Conservation (phyloP, 1,140 invertebrate species). For the Diachasma alloeum region DNA sequence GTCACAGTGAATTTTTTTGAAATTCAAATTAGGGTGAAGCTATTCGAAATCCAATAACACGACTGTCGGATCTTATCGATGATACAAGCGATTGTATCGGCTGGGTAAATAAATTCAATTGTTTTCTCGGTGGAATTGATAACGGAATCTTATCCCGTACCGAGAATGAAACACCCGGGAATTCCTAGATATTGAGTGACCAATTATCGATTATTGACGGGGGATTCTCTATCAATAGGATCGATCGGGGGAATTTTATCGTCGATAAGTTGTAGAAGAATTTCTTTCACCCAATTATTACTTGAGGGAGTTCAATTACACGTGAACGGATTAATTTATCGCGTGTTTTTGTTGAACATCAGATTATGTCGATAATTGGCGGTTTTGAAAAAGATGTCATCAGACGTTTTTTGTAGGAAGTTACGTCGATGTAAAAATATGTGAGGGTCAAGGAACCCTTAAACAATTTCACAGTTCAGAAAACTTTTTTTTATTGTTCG, state of each 20-base stretch:
- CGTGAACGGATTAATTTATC: too few species aligned
- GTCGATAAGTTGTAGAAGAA: neutral
- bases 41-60: neutral
- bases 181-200: neutral
- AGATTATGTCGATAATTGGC: too few species aligned
- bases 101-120: constrained; percentile 1
- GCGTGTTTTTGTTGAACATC: too few species aligned
- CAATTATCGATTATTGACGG: neutral
- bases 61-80: neutral
- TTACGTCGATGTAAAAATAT: too few species aligned
- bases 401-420: too few species aligned
- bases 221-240: neutral
- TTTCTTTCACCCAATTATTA: neutral
- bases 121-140: neutral
- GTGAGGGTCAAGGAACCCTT: too few species aligned
- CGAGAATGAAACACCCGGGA: neutral
- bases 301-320: too few species aligned
- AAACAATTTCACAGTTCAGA: too few species aligned
- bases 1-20: neutral
- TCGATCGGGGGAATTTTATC: neutral
- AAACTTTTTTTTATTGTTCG: too few species aligned
- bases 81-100: neutral
- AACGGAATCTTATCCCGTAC: neutral
- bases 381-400: too few species aligned
- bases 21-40: neutral